These are phyloP conservation scores for Butastur rufipennis DNA, from an alignment of 2,113 vertebrate genomes.

Conservation along the genomic window DNA sequence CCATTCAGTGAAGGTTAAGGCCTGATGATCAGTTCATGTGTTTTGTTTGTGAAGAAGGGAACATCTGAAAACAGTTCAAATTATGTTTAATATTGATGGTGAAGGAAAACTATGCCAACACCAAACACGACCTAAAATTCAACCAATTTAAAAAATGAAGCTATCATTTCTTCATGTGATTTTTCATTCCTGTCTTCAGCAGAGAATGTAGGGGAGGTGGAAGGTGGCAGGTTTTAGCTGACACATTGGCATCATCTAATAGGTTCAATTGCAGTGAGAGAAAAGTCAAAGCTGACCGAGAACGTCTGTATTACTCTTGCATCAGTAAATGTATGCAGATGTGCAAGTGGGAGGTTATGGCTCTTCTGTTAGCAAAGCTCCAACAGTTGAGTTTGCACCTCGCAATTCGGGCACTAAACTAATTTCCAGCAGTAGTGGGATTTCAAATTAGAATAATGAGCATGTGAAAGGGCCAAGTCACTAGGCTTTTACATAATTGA, in stretches of 20 bases:
- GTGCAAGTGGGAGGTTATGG: neutral
- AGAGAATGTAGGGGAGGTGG: neutral
- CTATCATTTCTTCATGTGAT: neutral
- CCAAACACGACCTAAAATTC: neutral
- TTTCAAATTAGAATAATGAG: neutral
- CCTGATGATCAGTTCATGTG: neutral
- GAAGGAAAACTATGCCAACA: neutral
- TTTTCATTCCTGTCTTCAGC: neutral
- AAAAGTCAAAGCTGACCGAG: neutral
- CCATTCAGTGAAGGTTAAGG: neutral
- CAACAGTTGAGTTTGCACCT: neutral
- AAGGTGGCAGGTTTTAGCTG: neutral
- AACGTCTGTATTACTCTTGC: neutral
- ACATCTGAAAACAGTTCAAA: neutral
- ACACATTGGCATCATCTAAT: neutral
- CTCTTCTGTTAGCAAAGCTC: neutral
- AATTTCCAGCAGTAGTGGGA: neutral
- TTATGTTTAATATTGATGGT: neutral
- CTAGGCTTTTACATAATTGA: neutral
- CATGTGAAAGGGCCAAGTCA: neutral
- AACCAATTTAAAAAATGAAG: neutral
- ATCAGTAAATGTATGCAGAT: accelerated
- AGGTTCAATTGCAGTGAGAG: neutral
- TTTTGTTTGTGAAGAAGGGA: neutral
- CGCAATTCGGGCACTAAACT: neutral